A percentile compares a stretch with the other conserved stretches of the same genome.
These are phyloP conservation scores for Ennomos fuscantarius DNA, from an alignment of 2,888 invertebrate genomes.

Conservation along the genomic window DNA sequence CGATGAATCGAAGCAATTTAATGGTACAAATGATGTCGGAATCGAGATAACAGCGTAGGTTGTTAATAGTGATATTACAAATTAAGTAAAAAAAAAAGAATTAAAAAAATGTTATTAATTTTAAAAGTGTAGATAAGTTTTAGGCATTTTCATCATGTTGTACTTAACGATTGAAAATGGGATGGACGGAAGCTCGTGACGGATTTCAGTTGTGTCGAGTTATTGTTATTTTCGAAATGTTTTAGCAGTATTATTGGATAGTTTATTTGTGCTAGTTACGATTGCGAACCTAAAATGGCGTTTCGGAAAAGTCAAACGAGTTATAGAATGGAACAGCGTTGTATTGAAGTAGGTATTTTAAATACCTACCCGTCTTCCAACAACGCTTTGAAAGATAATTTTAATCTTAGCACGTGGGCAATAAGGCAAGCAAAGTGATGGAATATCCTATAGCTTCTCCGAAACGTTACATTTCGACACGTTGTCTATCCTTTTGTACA, in stretches of 20 bases:
- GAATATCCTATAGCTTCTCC: constrained; percentile 3
- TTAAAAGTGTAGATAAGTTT: constrained; percentile 73
- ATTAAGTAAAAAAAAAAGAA: constrained; percentile 69
- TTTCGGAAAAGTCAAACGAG: constrained; percentile 3
- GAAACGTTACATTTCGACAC: constrained; percentile 12
- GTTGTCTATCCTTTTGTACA: constrained; percentile 10
- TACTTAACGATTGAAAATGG: constrained; percentile 53
- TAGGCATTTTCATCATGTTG: constrained; percentile 79
- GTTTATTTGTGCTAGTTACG: constrained; percentile 21
- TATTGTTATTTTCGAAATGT: constrained; percentile 54
- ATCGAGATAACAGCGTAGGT: constrained; percentile 78
- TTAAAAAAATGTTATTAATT: constrained; percentile 81
- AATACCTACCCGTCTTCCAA: constrained; percentile 12
- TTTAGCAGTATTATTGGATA: constrained; percentile 65
- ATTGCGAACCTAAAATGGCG: constrained; percentile 13
- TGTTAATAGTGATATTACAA: constrained; percentile 84
- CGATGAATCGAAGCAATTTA: constrained; percentile 16
- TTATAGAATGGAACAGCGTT: background rate
- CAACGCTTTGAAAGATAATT: constrained; percentile 4
- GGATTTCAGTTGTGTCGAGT: constrained; percentile 34
- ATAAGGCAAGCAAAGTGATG: too few species aligned
- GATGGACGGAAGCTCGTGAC: constrained; percentile 48
- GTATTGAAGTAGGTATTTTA: background rate
- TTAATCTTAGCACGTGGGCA: background rate
- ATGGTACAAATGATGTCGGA: constrained; percentile 50